Conservation (phyloP, 2,888 invertebrate species). For the Hypselothyrea guttata region DNA sequence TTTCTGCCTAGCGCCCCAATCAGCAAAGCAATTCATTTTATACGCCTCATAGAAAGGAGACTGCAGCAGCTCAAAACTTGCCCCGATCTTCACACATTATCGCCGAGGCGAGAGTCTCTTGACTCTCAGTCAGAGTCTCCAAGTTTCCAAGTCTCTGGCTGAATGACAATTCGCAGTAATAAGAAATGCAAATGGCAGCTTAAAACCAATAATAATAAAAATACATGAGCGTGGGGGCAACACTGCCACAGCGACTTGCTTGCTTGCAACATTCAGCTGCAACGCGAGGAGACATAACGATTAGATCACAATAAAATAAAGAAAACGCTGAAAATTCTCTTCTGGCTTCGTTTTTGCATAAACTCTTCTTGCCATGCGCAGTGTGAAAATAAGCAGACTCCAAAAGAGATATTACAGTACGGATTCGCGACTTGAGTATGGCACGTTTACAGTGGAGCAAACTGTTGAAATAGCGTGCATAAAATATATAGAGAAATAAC, state of each 20-base stretch:
- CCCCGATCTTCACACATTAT: slow-evolving; percentile 71
- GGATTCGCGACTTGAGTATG: slow-evolving; percentile 1
- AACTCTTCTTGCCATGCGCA: slow-evolving; percentile 52
- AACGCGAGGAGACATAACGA: slow-evolving; percentile 45
- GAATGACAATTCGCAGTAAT: slow-evolving; percentile 70
- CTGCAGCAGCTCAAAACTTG: slow-evolving; percentile 7
- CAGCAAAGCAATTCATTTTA: slow-evolving; percentile 74
- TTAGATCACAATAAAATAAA: slow-evolving; percentile 67
- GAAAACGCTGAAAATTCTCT: slow-evolving; percentile 26
- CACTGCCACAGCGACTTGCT: slow-evolving; percentile 18
- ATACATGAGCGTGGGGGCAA: slow-evolving; percentile 71
- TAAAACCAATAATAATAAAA: slow-evolving; percentile 75
- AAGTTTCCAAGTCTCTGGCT: slow-evolving; percentile 7
- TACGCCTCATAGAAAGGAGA: slow-evolving; percentile 16
- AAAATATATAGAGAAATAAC: too few relatives aligned
- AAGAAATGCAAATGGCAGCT: slow-evolving; percentile 71
- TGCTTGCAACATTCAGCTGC: slow-evolving; percentile 23
- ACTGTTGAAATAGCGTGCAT: too few relatives aligned
- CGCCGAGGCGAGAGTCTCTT: slow-evolving; percentile 15
- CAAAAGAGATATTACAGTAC: slow-evolving; percentile 35
- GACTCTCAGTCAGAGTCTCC: background rate
- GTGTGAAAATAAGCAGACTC: slow-evolving; percentile 64
- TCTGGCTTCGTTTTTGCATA: slow-evolving; percentile 63
- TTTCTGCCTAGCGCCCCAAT: slow-evolving; percentile 49
- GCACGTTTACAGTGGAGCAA: background rate